Base-by-base conservation (phyloP, 2,113 vertebrate genomes). In the Eleginops maclovinus region DNA sequence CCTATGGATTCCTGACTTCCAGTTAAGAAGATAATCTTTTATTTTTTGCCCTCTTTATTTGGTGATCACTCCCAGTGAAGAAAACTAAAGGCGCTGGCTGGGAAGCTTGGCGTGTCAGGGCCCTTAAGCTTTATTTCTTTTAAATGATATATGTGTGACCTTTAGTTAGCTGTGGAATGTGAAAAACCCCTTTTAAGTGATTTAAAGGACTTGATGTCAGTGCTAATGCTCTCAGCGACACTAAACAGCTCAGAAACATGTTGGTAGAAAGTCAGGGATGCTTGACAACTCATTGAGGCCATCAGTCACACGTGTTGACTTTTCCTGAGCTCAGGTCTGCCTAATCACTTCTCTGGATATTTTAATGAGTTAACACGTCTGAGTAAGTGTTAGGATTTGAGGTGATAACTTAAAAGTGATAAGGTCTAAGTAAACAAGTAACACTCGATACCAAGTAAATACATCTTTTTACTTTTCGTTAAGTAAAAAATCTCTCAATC, bases 151-250 rank as follows among this genome's bases (percentile, higher is more conserved):
- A 66, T 43, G 55, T 68, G 40, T 46, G 63, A 58, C 43, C 55
- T 71, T 36, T 61, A 68, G 43, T 58, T 60, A n/a, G 9, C 64
- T 69, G 61, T 63, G 82, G 77, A 88, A 87, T 86, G 83, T 77
- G 56, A 79, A 76, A 17, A 17, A 16, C 36, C 14, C 28, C 24
- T 82, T 62, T 84, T 19, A 51, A 46, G 72, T n/a, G 16, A 53
- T 65, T 87, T 63, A 65, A 40, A 67, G 60, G 40, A 75, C 86
- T 91, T 83, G 82, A 82, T 63, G 78, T 68, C 24, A 3, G 19
- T 28, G 31, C n/a, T 79, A 55, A 68, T 53, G 19, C 54, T 75
- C 53, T 59, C 54, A 14, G 55, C 7, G 14, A 79, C 72, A 79
- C 43, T 63, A 44, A 85, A 89, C 47, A 72, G 24, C n/a, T 28